Percentiles rank a stretch among this genome's conserved stretches.
phyloP scores from a whole-genome alignment of 2,797 vertebrate genomes.

The Babyrousa celebensis region DNA sequence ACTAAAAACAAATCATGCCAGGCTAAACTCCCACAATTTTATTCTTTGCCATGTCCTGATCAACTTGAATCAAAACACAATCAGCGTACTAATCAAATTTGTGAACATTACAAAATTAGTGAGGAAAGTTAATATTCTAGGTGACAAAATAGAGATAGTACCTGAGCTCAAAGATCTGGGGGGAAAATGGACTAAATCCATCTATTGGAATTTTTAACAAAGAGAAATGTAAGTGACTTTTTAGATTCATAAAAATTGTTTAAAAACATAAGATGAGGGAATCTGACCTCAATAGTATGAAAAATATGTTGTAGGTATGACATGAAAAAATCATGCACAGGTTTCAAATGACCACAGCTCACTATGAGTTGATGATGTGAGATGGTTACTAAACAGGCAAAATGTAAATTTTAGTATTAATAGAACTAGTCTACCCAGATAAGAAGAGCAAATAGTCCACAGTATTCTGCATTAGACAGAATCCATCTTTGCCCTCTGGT shows the following conservation, averaged over 20 bases:
- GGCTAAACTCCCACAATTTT: not conserved
- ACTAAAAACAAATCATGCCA: constrained; percentile 4
- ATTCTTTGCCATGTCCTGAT: not conserved
- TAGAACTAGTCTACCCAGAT: not conserved
- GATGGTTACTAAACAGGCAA: not conserved
- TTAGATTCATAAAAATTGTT: constrained; percentile 27
- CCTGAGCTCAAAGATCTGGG: constrained; percentile 23
- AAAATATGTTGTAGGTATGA: not conserved
- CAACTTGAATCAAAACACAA: constrained; percentile 55
- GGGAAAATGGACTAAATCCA: constrained; percentile 5
- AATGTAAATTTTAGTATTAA: not conserved
- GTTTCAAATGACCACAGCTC: not conserved
- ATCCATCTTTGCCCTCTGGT: not conserved
- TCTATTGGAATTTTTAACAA: constrained; percentile 33
- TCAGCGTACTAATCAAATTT: constrained; percentile 3
- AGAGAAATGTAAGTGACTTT: not conserved
- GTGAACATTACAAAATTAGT: not conserved
- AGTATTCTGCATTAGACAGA: not conserved
- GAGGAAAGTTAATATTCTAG: not conserved
- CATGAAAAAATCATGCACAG: not conserved
- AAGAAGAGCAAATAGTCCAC: not conserved
- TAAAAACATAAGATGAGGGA: not conserved
- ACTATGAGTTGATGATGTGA: not conserved
- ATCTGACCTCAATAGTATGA: not conserved
- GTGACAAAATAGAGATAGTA: not conserved